Evolutionary conservation across 2,888 invertebrate genomes (phyloP), one percentile per base, ranked within the genome.

Genomic region (Osmoderma eremita): DNA sequence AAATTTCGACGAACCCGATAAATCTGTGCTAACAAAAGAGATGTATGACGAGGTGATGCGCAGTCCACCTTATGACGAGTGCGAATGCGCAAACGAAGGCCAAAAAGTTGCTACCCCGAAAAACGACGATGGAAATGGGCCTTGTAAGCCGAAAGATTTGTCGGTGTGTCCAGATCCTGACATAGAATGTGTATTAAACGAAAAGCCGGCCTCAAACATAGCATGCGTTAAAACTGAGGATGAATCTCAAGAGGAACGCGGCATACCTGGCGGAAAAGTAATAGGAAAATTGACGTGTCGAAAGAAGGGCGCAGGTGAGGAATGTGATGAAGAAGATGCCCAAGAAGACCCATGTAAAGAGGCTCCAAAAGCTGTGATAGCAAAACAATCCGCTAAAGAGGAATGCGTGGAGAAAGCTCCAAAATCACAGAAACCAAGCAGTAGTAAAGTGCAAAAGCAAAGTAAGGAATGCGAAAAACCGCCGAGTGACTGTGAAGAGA

Each of bases 1-100:
- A 4, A 67, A 70, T 17, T 75, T 76, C 53, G 70, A 73, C n/a
- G 62, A 73, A 56, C 69, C 70, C 3, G 50, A 72, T 10, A 68
- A 70, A 39, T 69, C 73, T 1, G 45, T 74, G 65, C 68, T 70
- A 53, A 68, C 71, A 6, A 73, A 72, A 12, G 66, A 75, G n/a
- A 42, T 63, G 22, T 42, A 66, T 17, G 58, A 53, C 6, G 64
- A 63, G 36, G 62, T 68, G 8, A 42, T 65, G 51, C 62, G 48
- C 24, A 53, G 65, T 48, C 54, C 54, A 8, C 48, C 66, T 6
- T 53, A 38, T 20, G 49, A 63, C 4, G 24, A 62, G 20, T 41
- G 38, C 15, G 56, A 53, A 30, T 56, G 56, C 48, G 18, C 64
- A n/a, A 41, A 58, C 5, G 30, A 39, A n/a, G 38, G 45, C 3